phyloP scores from a whole-genome alignment of 2,888 invertebrate genomes.

The Tenthredo mesomela region DNA sequence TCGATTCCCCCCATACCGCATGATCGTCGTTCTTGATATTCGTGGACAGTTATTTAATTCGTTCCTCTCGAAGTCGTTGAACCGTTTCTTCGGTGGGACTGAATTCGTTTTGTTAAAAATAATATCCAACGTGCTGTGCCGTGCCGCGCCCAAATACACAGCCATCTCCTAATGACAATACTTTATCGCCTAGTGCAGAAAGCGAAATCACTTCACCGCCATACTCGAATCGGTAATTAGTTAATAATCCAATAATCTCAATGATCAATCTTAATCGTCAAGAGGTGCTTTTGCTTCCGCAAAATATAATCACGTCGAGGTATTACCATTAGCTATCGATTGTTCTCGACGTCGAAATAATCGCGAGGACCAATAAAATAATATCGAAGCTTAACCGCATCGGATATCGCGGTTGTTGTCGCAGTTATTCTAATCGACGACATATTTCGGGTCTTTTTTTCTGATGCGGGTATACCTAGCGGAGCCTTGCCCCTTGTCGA shows the following conservation, averaged over 20 bases:
- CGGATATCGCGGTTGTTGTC: neutral
- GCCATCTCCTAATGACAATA: neutral
- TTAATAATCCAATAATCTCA: neutral
- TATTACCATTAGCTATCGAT: neutral
- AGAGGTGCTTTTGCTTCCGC: neutral
- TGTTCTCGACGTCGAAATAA: neutral
- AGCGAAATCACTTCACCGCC: neutral
- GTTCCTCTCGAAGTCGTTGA: conserved; percentile 38
- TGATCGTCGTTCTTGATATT: conserved; percentile 29
- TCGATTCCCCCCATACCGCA: neutral
- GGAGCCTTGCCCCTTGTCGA: conserved; percentile 34
- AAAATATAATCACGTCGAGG: neutral
- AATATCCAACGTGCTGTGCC: neutral
- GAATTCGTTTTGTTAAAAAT: conserved; percentile 23
- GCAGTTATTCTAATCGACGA: conserved; percentile 26
- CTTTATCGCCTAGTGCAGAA: neutral
- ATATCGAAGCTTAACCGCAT: too few species aligned
- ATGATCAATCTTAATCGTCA: conserved; percentile 8
- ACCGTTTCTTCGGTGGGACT: conserved; percentile 11
- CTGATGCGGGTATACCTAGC: neutral
- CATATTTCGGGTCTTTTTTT: neutral
- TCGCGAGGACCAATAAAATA: too few species aligned
- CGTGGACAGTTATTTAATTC: conserved; percentile 39
- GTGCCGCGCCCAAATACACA: conserved; percentile 10
- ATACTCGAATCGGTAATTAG: neutral